Base-by-base conservation (phyloP, 2,797 vertebrate species). In the Pogonophryne albipinna region DNA sequence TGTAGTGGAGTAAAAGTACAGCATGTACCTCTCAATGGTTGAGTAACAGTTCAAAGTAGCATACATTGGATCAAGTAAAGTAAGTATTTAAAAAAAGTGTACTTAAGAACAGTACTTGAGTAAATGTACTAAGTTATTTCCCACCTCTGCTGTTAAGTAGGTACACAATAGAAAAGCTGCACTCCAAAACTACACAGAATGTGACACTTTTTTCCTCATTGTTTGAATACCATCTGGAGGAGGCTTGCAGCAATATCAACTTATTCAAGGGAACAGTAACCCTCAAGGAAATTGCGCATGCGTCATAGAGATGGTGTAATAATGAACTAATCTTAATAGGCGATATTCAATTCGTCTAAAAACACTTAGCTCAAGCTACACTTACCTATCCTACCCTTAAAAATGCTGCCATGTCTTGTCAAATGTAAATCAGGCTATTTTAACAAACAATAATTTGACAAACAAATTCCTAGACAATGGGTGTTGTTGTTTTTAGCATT, bases 161-260 rank as follows among this genome's bases (percentile, higher is more conserved):
- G 34, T 38, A 47, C 2, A 44, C 27, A 45, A 34, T 17, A 12
- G 27, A 16, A 63, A 73, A 49, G 10, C 55, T 70, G 60, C n/a
- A 34, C 50, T 23, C 52, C 42, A 7, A 67, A 49, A 42, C 41
- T 31, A 56, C 41, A 45, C 5, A 73, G 56, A 78, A 76, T n/a
- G 1, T n/a, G 16, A 66, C 2, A 52, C 14, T 10, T 59, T 71
- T 85, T 85, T 79, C 90, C 91, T 90, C 90, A 75, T 90, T 84
- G 84, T 92, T 88, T 88, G 47, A 90, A 86, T 75, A 51, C 86
- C 71, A 74, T 27, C 71, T 75, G 31, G 0, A 42, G 70, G 80
- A 59, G 13, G 68, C 10, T 2, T 14, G 19, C 56, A 76, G 10
- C 10, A 53, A 6, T 45, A 68, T 66, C 5, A 67, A 75, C 31